phyloP scores from a whole-genome alignment of 1,140 invertebrate genomes.

The Kradibia gibbosae region DNA sequence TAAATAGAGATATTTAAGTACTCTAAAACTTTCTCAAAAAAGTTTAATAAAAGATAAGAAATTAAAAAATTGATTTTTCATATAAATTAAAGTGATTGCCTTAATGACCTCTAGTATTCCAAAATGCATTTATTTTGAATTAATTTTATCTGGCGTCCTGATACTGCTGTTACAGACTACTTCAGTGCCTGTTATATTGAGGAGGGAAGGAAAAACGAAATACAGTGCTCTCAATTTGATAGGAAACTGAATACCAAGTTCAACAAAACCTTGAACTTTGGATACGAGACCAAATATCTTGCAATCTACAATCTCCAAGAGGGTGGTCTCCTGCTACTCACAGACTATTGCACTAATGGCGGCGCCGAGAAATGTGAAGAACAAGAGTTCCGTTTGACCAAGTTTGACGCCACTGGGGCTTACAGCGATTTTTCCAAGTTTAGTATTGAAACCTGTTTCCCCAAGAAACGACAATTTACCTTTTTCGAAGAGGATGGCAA shows the following conservation, averaged over 20 bases:
- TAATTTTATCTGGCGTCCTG: too few relatives aligned
- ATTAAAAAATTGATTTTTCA: too few relatives aligned
- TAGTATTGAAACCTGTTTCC: neutral
- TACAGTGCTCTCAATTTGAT: slow-evolving; percentile 12
- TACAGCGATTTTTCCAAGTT: slow-evolving; percentile 10
- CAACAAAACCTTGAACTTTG: neutral
- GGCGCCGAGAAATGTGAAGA: neutral
- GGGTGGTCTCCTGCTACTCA: neutral
- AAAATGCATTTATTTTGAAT: too few relatives aligned
- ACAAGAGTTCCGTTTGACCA: neutral
- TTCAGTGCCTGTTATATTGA: slow-evolving; percentile 1
- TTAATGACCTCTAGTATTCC: too few relatives aligned
- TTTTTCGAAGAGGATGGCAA: slow-evolving; percentile 34
- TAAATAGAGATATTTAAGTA: too few relatives aligned
- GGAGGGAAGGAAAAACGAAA: neutral
- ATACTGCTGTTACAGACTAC: neutral
- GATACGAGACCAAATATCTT: slow-evolving; percentile 4
- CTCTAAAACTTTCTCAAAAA: too few relatives aligned
- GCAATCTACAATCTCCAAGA: slow-evolving; percentile 2
- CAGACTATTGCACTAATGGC: neutral
- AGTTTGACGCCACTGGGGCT: neutral
- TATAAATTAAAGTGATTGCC: too few relatives aligned
- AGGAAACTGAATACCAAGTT: neutral
- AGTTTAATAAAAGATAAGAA: too few relatives aligned
- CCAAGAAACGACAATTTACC: slow-evolving; percentile 10